Evolutionary conservation across 92 coral and sea anemone genomes (phyloP), one percentile per base, ranked within the genome.

Genomic region (Epizoanthus fatuus): DNA sequence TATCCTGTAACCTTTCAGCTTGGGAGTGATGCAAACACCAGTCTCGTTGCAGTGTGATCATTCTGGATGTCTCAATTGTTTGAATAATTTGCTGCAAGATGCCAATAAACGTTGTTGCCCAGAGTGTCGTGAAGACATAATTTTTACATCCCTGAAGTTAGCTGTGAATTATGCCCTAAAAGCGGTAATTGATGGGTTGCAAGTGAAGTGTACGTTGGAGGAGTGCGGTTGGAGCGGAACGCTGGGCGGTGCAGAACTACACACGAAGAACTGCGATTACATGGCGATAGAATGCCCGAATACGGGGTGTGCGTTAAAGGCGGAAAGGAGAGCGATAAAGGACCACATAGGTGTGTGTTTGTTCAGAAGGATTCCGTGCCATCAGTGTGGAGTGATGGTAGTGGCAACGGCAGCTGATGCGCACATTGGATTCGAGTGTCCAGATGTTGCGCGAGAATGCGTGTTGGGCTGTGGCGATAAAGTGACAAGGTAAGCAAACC

Each of bases 21-120:
- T 35, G 58, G 75, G 49, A 13, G 6, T 70, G 75, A 70, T 70
- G 59, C 57, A 38, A 44, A 14, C 8, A 7, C 75, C 75, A 42
- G 75, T 70, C 15, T 70, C 75, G 15, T 15, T 70, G 55, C 75
- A 70, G 58, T 70, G 75, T 70, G 75, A 40, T 14, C 75, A 70
- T 70, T 70, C 75, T 29, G 75, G 75, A 2, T 70, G 75, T 32
- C 45, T n/a, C 56, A 14, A 70, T 6, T 70, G 75, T 51, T n/a
- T 70, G 53, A 42, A n/a, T 54, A 70, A 20, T 51, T 10, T 29
- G 55, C 17, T 53, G 2, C 16, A 17, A 44, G 10, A 29, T 15
- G 20, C 11, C 25, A 15, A 71, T 14, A 15, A 71, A 10, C 14
- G 75, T 3, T 38, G 49, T 52, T 71, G 75, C 12, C 75, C 75